Percentiles rank a stretch among this genome's conserved stretches.
phyloP scores from a whole-genome alignment of 2,113 vertebrate genomes.

The Alectura lathami region DNA sequence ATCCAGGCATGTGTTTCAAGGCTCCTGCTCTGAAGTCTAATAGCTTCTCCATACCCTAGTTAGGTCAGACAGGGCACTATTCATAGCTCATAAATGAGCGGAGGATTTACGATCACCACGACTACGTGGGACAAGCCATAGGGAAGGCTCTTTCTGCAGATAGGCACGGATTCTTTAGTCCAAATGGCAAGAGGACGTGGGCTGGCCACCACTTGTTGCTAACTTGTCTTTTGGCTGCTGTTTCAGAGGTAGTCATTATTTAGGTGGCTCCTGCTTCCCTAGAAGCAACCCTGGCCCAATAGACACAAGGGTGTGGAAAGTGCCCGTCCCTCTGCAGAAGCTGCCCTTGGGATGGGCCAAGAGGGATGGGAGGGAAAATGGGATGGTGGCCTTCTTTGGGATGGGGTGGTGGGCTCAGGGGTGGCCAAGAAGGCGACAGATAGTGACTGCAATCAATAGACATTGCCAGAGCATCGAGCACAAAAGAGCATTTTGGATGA shows the following conservation, averaged over 20 bases:
- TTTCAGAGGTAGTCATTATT: not conserved
- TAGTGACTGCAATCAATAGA: not conserved
- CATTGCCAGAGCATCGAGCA: not conserved
- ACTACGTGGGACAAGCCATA: conserved; percentile 45
- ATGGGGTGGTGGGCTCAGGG: not conserved
- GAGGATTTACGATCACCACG: conserved; percentile 52
- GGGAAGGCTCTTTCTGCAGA: conserved; percentile 40
- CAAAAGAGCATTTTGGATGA: not conserved
- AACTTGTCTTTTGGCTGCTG: conserved; percentile 29
- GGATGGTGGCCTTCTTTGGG: not conserved
- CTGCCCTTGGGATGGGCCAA: not conserved
- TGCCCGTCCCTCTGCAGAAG: not conserved
- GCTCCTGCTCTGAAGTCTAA: conserved; percentile 59
- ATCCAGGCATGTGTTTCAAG: conserved; percentile 52
- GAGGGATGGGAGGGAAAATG: not conserved
- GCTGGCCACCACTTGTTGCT: not conserved
- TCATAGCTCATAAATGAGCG: conserved; percentile 48
- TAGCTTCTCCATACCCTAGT: conserved; percentile 64
- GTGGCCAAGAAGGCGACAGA: not conserved
- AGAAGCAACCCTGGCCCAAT: not conserved
- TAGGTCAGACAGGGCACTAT: conserved; percentile 69
- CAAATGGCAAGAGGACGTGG: conserved; percentile 32
- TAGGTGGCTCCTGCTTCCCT: not conserved
- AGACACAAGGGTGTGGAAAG: fast-evolving
- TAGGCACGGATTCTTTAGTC: not conserved